A percentile compares a stretch with the other conserved stretches of the same genome.
Evolutionary conservation across 2,797 vertebrate species (phyloP).

Genomic region (Danio albolineatus): DNA sequence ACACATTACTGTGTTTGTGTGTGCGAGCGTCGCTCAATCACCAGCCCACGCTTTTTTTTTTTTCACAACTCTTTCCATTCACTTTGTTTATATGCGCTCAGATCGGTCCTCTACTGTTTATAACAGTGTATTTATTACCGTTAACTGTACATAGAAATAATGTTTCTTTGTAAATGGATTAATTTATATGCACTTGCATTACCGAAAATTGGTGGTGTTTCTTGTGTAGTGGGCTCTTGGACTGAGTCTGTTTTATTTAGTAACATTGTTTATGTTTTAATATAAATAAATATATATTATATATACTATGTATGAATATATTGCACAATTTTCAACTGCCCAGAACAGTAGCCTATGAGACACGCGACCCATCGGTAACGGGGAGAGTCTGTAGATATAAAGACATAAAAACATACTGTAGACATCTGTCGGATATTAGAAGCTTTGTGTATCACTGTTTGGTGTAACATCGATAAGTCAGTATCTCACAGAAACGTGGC

Average conservation of each 20-base stretch:
- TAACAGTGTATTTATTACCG: conserved; percentile 99
- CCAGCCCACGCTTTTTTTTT: conserved; percentile 68
- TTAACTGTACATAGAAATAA: conserved; percentile 96
- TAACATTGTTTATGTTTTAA: conserved; percentile 73
- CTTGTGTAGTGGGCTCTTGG: conserved; percentile 92
- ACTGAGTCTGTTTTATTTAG: conserved; percentile 89
- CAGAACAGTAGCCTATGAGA: conserved; percentile 86
- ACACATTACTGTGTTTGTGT: conserved; percentile 56
- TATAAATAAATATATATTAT: conserved; percentile 74
- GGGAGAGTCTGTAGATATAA: conserved; percentile 60
- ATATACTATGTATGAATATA: conserved; percentile 65
- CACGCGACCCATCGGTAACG: conserved; percentile 66
- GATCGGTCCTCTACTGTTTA: conserved; percentile 97
- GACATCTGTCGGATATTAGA: conserved; percentile 61
- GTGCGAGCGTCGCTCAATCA: conserved; percentile 55
- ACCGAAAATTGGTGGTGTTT: conserved; percentile 92
- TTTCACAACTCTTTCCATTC: conserved; percentile 74
- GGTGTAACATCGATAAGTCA: conserved; percentile 56
- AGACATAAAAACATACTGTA: conserved; percentile 63
- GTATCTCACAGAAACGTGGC: conserved; percentile 57
- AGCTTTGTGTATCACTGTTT: conserved; percentile 71
- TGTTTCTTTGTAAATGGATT: conserved; percentile 97
- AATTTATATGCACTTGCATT: conserved; percentile 99
- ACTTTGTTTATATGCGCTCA: conserved; percentile 89
- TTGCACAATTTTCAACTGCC: conserved; percentile 83